Conservation (phyloP, 2,113 vertebrate species). For the Gasterosteus aculeatus region DNA sequence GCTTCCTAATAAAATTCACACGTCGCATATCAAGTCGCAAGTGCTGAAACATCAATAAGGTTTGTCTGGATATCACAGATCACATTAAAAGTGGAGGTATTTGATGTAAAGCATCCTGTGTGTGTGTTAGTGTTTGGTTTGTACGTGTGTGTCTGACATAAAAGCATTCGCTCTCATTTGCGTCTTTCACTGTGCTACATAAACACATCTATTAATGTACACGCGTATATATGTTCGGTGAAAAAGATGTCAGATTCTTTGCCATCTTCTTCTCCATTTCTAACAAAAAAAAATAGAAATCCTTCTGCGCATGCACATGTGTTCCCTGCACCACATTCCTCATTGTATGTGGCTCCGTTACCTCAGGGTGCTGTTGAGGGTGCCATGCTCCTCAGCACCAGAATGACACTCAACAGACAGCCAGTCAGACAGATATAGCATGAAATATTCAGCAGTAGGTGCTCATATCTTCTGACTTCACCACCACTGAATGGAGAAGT, state of each 20-base stretch:
- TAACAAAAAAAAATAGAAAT: not conserved
- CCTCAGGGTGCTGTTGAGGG: constrained; percentile 16
- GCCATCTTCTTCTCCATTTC: not conserved
- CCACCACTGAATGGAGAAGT: constrained; percentile 19
- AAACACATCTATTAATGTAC: not conserved
- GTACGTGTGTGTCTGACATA: not conserved
- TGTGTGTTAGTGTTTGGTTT: not conserved
- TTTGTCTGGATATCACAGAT: not conserved
- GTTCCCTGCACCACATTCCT: not conserved
- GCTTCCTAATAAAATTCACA: constrained; percentile 2
- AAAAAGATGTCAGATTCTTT: not conserved
- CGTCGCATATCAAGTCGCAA: not conserved
- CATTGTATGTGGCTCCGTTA: not conserved
- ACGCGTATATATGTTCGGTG: not conserved
- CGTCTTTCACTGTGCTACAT: not conserved
- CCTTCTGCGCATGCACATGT: not conserved
- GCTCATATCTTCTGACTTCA: constrained; percentile 64
- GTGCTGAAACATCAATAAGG: constrained; percentile 8
- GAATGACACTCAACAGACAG: constrained; percentile 45
- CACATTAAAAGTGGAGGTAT: not conserved
- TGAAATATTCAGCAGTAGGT: constrained; percentile 79
- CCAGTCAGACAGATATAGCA: constrained; percentile 61
- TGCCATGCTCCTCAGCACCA: constrained; percentile 8
- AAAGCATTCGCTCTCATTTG: not conserved
- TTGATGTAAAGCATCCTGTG: not conserved